Base-by-base conservation (phyloP, 2,797 vertebrate species). In the Pseudomugil gertrudae region DNA sequence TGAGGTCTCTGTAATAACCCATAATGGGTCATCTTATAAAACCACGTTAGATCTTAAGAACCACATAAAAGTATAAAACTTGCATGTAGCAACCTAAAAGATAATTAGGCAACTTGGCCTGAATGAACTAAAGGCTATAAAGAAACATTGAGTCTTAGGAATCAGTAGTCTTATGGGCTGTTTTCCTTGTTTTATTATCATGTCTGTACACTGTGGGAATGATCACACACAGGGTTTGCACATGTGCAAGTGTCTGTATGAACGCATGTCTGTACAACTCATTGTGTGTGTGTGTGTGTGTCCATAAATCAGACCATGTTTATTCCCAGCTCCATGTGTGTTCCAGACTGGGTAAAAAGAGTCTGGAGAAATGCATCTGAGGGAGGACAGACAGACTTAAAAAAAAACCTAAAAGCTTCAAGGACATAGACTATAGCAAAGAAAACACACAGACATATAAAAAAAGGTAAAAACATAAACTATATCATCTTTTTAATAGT, bases 281-380 rank as follows among this genome's bases (percentile, higher is more conserved):
- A 29, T 57, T 23, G 9, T 21, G n/a, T 48, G 45, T 43, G 38
- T 5, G 38, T 56, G 36, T 66, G 52, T 66, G 51, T 66, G 55
- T 76, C 70, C 68, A 84, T 87, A 88, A 87, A 87, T 90, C 70
- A 84, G 67, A 40, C 61, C 60, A 78, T 80, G 86, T 89, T 90
- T 87, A 88, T 87, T 79, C 54, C 32, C 73, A 77, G 74, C 78
- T 76, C 71, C 88, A 90, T 90, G 81, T 90, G 85, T 86, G 87
- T 86, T 79, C 81, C 88, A 90, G 87, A 90, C 84, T 76, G 76
- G 59, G 81, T 77, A 68, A 85, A 89, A 78, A 54, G 60, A 74
- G 78, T 81, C 74, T 81, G 76, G 67, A 79, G 72, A 64, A 78
- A 70, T 68, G 66, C 58, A 74, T 87, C 62, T 75, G 53, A 71